Conservation (phyloP, 2,888 invertebrate genomes). For the Pterobdella sp. region DNA sequence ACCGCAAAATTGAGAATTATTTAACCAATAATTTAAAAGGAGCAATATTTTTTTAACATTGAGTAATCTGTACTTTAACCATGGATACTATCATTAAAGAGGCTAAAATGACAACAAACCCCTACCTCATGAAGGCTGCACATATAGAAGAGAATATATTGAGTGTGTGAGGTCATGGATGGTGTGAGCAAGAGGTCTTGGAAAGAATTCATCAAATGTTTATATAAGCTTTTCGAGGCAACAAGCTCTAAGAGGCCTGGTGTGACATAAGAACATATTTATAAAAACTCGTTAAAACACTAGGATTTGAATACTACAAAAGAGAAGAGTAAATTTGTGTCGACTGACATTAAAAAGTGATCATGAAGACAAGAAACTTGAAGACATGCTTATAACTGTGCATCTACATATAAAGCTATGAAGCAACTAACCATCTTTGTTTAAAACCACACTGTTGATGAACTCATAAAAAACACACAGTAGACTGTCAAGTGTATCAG, state of each 20-base stretch:
- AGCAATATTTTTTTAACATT: too few species aligned
- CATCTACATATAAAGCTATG: too few species aligned
- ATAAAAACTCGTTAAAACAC: too few species aligned
- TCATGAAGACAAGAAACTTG: too few species aligned
- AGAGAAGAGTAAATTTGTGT: too few species aligned
- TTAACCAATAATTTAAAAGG: neutral
- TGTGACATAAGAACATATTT: too few species aligned
- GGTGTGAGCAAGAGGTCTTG: slow-evolving; percentile 74
- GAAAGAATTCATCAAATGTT: slow-evolving; percentile 63
- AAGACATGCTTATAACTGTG: too few species aligned
- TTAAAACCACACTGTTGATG: slow-evolving; percentile 51
- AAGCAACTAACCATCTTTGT: slow-evolving; percentile 39
- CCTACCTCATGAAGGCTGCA: slow-evolving; percentile 59
- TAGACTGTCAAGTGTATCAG: slow-evolving; percentile 67
- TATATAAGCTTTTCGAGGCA: slow-evolving; percentile 59
- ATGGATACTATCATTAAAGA: slow-evolving; percentile 40
- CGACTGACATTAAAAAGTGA: too few species aligned
- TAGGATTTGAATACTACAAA: too few species aligned
- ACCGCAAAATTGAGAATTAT: neutral
- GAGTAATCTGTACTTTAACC: too few species aligned
- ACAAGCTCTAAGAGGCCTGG: slow-evolving; percentile 56
- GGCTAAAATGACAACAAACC: neutral
- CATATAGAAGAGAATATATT: slow-evolving; percentile 68
- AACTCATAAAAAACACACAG: slow-evolving; percentile 67
- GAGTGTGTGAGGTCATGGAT: slow-evolving; percentile 70